Evolutionary conservation across 92 coral and sea anemone species (phyloP), one percentile per base, ranked within the genome.

Genomic region (Paramuricea clavata): DNA sequence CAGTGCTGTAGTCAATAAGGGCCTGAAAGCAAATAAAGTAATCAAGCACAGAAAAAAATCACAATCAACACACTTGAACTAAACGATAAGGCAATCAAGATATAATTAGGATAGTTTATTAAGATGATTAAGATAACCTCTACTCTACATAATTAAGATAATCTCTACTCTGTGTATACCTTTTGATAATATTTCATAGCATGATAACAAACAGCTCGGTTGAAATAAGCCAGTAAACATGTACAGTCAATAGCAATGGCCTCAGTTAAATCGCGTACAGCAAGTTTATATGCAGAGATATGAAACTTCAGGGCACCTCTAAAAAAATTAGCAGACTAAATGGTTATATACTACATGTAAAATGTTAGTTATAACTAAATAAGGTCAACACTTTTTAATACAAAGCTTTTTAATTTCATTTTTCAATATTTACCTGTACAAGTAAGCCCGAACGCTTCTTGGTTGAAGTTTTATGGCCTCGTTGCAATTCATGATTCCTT

Each of bases 401-500:
- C 4, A 10, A 39, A 39, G 10, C 4, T 4, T 10, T 10, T 39
- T 39, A 10, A 39, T 39, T 39, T 39, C 44, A 39, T 39, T 4
- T 17, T 10, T 5, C 21, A 54, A 17, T n/a, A 27, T 83, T 30
- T 78, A 93, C 99, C 99, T 93, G 94, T 94, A 97, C 22, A 97
- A 85, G 67, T 94, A 94, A 6, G 99, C 99, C 15, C 98, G 87
- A 9, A 97, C 99, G 33, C 98, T 94, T 86, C 89, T 87, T 16
- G 99, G 99, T 49, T 97, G 98, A 31, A 97, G 88, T 61, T 97
- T 97, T 74, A 96, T 94, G 75, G 99, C 99, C 83, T 96, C 99
- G 49, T 96, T 96, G 61, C 99, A 96, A 88, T 97, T 96, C 99
- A 96, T 96, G 43, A 96, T 96, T 21, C 99, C 99, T 56, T 96